These are phyloP conservation scores for Aurelia coerulea DNA, from an alignment of 30 jellyfish, hydroid and myxozoan genomes.

Conservation along the genomic window DNA sequence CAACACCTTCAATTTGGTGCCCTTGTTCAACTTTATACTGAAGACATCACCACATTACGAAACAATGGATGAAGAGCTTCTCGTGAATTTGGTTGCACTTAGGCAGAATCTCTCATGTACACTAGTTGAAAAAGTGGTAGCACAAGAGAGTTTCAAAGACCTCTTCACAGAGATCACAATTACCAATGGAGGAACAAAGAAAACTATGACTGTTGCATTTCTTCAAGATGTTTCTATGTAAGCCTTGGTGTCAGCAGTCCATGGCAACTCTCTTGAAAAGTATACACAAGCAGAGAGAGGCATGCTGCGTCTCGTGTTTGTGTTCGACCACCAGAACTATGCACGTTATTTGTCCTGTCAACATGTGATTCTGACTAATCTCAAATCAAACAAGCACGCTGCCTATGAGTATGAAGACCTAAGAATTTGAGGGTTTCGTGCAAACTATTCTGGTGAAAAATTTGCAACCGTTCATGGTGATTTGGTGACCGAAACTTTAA, in stretches of 20 bases:
- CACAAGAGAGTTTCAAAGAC: background rate
- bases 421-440: background rate
- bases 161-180: background rate
- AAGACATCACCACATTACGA: background rate
- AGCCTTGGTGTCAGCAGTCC: constrained; percentile 13
- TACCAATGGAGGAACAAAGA: background rate
- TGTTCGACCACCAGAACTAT: background rate
- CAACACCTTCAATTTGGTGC: background rate
- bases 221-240: background rate
- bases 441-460: background rate
- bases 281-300: background rate
- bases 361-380: background rate
- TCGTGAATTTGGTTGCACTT: constrained; percentile 1
- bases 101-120: background rate
- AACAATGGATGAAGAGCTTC: background rate
- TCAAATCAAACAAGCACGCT: constrained; percentile 2
- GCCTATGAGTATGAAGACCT: background rate
- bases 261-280: background rate
- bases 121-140: background rate
- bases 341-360: constrained; percentile 3
- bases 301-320: constrained; percentile 6
- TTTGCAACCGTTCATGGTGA: background rate
- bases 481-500: constrained; percentile 13
- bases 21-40: constrained; percentile 11
- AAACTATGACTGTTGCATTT: background rate